Percentiles rank a stretch among this genome's conserved stretches.
These are phyloP conservation scores for Papilio dardanus DNA, from an alignment of 1,140 invertebrate genomes.

Conservation along the genomic window DNA sequence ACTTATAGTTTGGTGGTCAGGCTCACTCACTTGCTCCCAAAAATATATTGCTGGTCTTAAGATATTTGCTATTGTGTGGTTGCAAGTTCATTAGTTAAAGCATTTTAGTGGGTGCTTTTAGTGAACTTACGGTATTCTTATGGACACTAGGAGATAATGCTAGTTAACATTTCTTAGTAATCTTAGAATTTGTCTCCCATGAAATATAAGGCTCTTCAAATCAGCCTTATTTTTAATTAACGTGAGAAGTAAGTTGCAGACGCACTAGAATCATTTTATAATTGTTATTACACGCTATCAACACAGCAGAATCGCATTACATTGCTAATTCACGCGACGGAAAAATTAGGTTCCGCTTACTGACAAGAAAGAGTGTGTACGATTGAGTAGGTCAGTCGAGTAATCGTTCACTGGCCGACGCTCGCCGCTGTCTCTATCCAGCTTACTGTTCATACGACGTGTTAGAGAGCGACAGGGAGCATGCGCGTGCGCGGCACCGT, in stretches of 20 bases:
- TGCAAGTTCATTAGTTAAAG: slow-evolving; percentile 25
- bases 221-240: too few species aligned
- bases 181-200: too few species aligned
- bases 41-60: not conserved
- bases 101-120: not conserved
- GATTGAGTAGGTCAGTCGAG: slow-evolving; percentile 82
- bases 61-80: not conserved
- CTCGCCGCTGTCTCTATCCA: slow-evolving; percentile 49
- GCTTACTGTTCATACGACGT: not conserved
- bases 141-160: not conserved
- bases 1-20: not conserved
- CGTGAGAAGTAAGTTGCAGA: slow-evolving; percentile 29
- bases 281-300: slow-evolving; percentile 60
- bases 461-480: slow-evolving; percentile 49
- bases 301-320: slow-evolving; percentile 53
- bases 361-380: slow-evolving; percentile 76
- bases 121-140: not conserved
- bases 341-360: slow-evolving; percentile 80
- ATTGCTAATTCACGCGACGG: slow-evolving; percentile 68
- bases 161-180: not conserved
- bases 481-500: slow-evolving; percentile 71
- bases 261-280: slow-evolving; percentile 52
- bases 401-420: slow-evolving; percentile 69
- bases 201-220: not conserved
- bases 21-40: not conserved